These are phyloP conservation scores for Myotis vivesi DNA, from an alignment of 2,797 vertebrate species.

Conservation along the genomic window DNA sequence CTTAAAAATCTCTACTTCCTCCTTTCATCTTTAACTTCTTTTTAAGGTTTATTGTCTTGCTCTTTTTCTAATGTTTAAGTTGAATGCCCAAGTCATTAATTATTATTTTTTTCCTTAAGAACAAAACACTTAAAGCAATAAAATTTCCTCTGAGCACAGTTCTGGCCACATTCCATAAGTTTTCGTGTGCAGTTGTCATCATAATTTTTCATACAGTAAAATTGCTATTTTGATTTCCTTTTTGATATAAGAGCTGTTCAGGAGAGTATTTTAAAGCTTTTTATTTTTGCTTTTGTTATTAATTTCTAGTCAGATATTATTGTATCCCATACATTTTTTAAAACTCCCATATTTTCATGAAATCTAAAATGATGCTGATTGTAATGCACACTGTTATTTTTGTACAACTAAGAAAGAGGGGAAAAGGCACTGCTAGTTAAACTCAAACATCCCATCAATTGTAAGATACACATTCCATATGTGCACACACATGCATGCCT, in stretches of 20 bases:
- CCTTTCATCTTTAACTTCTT: slow-evolving; percentile 18
- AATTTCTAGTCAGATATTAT: slow-evolving; percentile 53
- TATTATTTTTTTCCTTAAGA: slow-evolving; percentile 38
- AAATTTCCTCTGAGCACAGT: slow-evolving; percentile 10
- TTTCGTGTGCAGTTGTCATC: slow-evolving; percentile 34
- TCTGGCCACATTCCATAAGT: slow-evolving; percentile 42
- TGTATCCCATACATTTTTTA: slow-evolving; percentile 1
- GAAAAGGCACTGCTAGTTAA: neutral
- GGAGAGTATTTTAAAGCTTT: slow-evolving; percentile 16
- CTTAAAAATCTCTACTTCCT: slow-evolving; percentile 36
- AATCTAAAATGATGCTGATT: neutral
- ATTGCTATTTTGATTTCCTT: slow-evolving; percentile 62
- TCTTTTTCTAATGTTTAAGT: slow-evolving; percentile 44
- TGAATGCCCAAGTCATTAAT: slow-evolving; percentile 32
- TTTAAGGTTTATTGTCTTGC: slow-evolving; percentile 22
- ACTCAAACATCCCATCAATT: neutral
- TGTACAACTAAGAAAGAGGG: neutral
- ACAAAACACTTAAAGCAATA: slow-evolving; percentile 25
- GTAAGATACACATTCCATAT: neutral
- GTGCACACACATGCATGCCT: neutral
- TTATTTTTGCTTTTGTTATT: slow-evolving; percentile 40
- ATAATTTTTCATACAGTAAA: slow-evolving; percentile 56
- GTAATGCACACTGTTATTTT: slow-evolving; percentile 21
- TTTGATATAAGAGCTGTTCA: slow-evolving; percentile 25
- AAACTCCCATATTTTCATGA: slow-evolving; percentile 7